Conservation (phyloP, 1,140 invertebrate genomes). For the Bradysia coprophila region DNA sequence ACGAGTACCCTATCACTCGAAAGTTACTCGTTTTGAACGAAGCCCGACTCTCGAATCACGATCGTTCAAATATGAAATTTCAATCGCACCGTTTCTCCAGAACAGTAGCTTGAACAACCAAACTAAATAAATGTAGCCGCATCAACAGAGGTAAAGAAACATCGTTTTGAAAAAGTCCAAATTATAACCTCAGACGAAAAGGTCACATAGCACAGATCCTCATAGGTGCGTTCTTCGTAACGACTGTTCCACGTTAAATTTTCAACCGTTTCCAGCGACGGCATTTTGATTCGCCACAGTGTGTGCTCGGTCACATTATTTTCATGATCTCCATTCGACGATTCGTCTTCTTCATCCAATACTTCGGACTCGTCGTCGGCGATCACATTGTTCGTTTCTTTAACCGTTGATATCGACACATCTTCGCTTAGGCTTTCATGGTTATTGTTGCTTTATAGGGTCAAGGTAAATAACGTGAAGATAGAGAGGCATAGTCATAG, state of each 20-base stretch:
- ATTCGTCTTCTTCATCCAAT: not conserved
- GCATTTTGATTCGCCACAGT: constrained; percentile 10
- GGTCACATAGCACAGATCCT: constrained; percentile 72
- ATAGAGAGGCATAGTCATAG: not conserved
- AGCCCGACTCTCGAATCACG: too few species aligned
- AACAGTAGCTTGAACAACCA: too few species aligned
- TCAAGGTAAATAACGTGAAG: not conserved
- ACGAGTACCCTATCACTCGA: too few species aligned
- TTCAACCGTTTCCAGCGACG: constrained; percentile 16
- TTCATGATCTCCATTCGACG: not conserved
- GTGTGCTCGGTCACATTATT: not conserved
- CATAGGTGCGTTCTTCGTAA: constrained; percentile 67
- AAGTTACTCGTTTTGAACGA: too few species aligned
- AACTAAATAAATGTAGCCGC: too few species aligned
- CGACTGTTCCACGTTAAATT: constrained; percentile 8
- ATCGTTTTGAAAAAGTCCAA: too few species aligned
- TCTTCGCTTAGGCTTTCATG: not conserved
- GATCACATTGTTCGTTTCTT: constrained; percentile 10
- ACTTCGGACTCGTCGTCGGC: constrained; percentile 14
- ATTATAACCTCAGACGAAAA: constrained; percentile 35
- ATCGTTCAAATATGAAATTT: too few species aligned
- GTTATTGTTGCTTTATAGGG: not conserved
- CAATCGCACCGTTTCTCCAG: too few species aligned
- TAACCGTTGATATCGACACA: not conserved
- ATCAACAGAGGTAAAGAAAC: too few species aligned